Base-by-base conservation (phyloP, 1,140 invertebrate genomes). In the Macrobrachium rosenbergii region DNA sequence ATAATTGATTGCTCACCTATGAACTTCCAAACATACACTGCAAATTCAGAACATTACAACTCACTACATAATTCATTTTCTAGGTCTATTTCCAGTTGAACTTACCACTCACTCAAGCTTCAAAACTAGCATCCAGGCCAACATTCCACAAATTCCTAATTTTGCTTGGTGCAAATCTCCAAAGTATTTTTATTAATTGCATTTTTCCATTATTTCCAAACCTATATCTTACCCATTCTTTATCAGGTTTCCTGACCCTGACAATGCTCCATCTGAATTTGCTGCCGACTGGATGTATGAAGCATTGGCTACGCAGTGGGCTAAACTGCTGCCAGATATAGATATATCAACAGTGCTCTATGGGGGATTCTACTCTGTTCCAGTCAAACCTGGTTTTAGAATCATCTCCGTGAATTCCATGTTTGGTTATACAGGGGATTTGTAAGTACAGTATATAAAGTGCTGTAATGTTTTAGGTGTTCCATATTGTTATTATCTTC, bases 271-370 rank as follows among this genome's bases (percentile, higher is more conserved):
- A 3, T 94, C 96, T 73, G 96, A 98, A 75, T 95, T 95, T 72
- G 95, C 95, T 28, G 97, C 98, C 75, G 94, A 95, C 28, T 99
- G 98, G 98, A 92, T 99, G n/a, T 99, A 99, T 91, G 94, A 97
- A 72, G 96, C 96, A 90, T 91, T 99, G 75, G 96, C 97, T 90
- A 93, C 95, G 10, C 94, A 95, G 88, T 99, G 98, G 98, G 93
- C 95, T 7, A 94, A 95, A 76, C 98, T 97, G 97, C 92, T 99
- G 69, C 97, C 98, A 0, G 94, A 94, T 14, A 95, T 95, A 7
- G 96, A 97, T 0, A 95, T 95, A 2, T 94, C 95, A 67, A 98
- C 96, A 0, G 95, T 99, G 0, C 93, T 95, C 17, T 94, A 96
- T 67, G 97, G 96, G 0, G 97, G 96, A 7, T 98, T 96, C 92